These are phyloP conservation scores for Batillaria attramentaria DNA, from an alignment of 1,140 invertebrate species.

Conservation along the genomic window DNA sequence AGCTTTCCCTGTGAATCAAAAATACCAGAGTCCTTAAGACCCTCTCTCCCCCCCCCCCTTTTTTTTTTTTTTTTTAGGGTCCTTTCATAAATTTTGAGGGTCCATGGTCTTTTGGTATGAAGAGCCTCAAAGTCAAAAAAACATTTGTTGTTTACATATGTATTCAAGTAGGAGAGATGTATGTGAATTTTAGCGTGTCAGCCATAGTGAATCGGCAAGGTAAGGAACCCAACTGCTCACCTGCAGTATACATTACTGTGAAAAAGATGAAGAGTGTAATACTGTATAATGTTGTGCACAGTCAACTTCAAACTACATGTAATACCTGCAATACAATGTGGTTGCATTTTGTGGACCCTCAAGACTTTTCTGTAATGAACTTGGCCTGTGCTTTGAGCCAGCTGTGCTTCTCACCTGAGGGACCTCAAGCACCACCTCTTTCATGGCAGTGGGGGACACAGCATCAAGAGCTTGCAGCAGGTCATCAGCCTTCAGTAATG, in stretches of 20 bases:
- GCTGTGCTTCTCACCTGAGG: constrained; percentile 62
- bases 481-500: constrained; percentile 58
- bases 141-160: too few relatives aligned
- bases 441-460: constrained; percentile 91
- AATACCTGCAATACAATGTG: too few relatives aligned
- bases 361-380: background rate
- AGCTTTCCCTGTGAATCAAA: background rate
- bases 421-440: constrained; percentile 86
- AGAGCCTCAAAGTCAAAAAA: too few relatives aligned
- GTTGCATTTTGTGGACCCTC: background rate
- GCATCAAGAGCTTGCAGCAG: constrained; percentile 77
- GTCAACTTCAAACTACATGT: too few relatives aligned
- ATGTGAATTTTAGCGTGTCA: too few relatives aligned
- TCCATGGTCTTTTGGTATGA: too few relatives aligned
- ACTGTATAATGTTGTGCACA: too few relatives aligned
- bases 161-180: too few relatives aligned
- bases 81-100: too few relatives aligned
- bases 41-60: too few relatives aligned
- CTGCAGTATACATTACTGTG: background rate
- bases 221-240: background rate
- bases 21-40: background rate
- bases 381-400: background rate
- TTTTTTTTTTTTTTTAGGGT: too few relatives aligned
- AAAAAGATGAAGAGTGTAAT: background rate
- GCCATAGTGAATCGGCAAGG: too few relatives aligned